Evolutionary conservation across 1,140 invertebrate genomes (phyloP), one percentile per base, ranked within the genome.

Genomic region (Cheumatopsyche charites): DNA sequence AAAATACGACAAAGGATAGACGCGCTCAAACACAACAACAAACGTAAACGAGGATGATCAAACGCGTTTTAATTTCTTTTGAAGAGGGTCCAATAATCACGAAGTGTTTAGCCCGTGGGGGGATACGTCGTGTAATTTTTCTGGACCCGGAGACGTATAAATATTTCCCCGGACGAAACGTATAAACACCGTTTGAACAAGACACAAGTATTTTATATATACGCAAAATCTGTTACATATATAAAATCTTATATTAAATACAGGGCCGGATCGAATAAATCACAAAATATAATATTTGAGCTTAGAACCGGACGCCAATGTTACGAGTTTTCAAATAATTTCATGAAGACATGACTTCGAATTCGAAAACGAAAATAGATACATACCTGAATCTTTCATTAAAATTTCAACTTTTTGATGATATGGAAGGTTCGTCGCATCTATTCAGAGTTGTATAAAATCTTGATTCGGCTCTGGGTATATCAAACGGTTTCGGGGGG

Each of bases 71-170:
- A 66, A 66, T 66, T 66, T 66, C 63, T 66, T 66, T 66, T 66
- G 63, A 66, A 66, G 63, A 66, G 63, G 63, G 63, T 66, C 63
- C 63, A 66, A 66, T 66, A 66, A 66, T 66, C 63, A 66, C 63
- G 42, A 42, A 66, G 19, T 26, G 36, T 42, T 42, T 42, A 11
- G 62, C 63, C 63, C 21, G 42, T 17, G 63, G 63, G 63, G 55
- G 43, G 47, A 12, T 36, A 19, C 70, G 7, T 70, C 21, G 68
- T 62, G 58, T 62, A 61, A 71, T 71, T 71, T 66, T 67, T 58
- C 55, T 26, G 55, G 23, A 36, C 49, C 26, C 26, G 29, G 45
- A 66, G 12, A 63, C 55, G 21, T 43, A 71, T 71, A 63, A 69
- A 71, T 61, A 66, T 66, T 47, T 11, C 12, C 23, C 17, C 26